A percentile compares a stretch with the other conserved stretches of the same genome.
These are phyloP conservation scores for Tinea pellionella DNA, from an alignment of 2,888 invertebrate species.

Conservation along the genomic window DNA sequence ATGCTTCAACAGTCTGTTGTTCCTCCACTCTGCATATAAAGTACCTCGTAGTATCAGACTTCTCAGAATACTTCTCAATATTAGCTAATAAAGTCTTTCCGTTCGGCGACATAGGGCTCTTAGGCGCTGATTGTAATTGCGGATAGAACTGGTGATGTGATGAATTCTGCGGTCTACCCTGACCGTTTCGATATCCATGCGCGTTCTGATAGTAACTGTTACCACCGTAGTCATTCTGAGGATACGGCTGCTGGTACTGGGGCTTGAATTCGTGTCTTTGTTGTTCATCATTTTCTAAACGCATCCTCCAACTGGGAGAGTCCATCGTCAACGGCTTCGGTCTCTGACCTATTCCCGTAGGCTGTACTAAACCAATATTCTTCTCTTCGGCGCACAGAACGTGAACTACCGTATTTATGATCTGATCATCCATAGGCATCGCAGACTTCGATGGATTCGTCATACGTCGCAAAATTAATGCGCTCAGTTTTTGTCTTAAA, in stretches of 20 bases:
- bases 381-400: slow-evolving; percentile 79
- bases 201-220: slow-evolving; percentile 19
- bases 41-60: slow-evolving; percentile 40
- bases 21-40: slow-evolving; percentile 73
- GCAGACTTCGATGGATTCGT: slow-evolving; percentile 67
- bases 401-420: slow-evolving; percentile 73
- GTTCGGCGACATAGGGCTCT: slow-evolving; percentile 46
- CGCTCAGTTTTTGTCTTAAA: slow-evolving; percentile 79
- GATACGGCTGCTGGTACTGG: slow-evolving; percentile 33
- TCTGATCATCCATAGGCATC: slow-evolving; percentile 74
- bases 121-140: slow-evolving; percentile 34
- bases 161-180: slow-evolving; percentile 29
- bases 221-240: slow-evolving; percentile 2
- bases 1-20: slow-evolving; percentile 64
- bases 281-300: slow-evolving; percentile 27
- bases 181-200: slow-evolving; percentile 31
- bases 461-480: slow-evolving; percentile 74
- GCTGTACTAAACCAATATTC: slow-evolving; percentile 75
- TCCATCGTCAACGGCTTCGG: slow-evolving; percentile 76
- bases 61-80: slow-evolving; percentile 47
- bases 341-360: slow-evolving; percentile 79
- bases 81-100: slow-evolving; percentile 46
- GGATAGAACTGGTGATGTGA: slow-evolving; percentile 27
- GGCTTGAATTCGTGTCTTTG: slow-evolving; percentile 24
- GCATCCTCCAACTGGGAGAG: slow-evolving; percentile 53